A percentile compares a stretch with the other conserved stretches of the same genome.
phyloP scores from a whole-genome alignment of 2,113 vertebrate genomes.

The Arizona elegans region DNA sequence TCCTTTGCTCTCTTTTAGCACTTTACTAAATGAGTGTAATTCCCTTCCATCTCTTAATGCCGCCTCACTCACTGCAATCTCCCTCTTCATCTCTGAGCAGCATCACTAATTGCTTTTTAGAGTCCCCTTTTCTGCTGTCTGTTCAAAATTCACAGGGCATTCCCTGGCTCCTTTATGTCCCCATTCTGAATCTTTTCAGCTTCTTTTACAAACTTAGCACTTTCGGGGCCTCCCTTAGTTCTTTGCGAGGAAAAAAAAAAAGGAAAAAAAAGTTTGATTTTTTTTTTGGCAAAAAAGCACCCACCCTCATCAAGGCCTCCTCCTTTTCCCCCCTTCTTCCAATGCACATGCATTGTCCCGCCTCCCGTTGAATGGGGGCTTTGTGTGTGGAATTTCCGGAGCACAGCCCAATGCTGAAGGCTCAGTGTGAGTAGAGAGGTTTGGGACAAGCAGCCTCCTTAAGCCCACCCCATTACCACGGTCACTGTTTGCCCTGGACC shows the following conservation, averaged over 20 bases:
- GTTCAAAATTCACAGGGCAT: constrained; percentile 81
- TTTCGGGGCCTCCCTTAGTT: constrained; percentile 68
- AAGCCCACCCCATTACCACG: constrained; percentile 83
- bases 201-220: constrained; percentile 72
- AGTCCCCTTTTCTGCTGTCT: constrained; percentile 73
- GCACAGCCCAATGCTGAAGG: constrained; percentile 77
- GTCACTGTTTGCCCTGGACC: constrained; percentile 82
- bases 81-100: constrained; percentile 73
- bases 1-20: background rate
- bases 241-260: constrained; percentile 57
- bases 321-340: constrained; percentile 40
- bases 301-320: constrained; percentile 48
- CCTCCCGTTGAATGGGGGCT: constrained; percentile 76
- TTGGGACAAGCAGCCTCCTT: constrained; percentile 73
- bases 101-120: constrained; percentile 84
- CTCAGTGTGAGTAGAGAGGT: constrained; percentile 72
- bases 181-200: constrained; percentile 78
- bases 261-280: constrained; percentile 54
- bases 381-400: constrained; percentile 82
- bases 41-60: constrained; percentile 42
- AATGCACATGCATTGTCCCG: constrained; percentile 76
- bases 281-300: constrained; percentile 60
- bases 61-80: constrained; percentile 55
- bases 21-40: constrained; percentile 62
- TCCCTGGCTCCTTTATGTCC: constrained; percentile 71